These are phyloP conservation scores for Microctonus hyperodae DNA, from an alignment of 2,888 invertebrate species.

Conservation along the genomic window DNA sequence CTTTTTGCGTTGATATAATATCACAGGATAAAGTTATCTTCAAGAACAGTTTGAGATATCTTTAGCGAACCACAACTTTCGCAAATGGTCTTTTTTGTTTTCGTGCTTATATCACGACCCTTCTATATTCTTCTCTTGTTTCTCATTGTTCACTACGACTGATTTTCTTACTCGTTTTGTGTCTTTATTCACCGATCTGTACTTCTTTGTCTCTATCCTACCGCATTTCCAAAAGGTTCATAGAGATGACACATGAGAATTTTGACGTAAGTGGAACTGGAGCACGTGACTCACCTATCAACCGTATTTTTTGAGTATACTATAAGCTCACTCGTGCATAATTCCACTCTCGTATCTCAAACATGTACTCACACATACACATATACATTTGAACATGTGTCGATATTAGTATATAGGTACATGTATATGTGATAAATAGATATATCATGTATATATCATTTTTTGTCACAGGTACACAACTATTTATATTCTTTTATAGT, in stretches of 20 bases:
- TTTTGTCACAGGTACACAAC: too few relatives aligned
- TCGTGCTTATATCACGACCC: slow-evolving; percentile 27
- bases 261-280: slow-evolving; percentile 26
- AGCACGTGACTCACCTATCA: slow-evolving; percentile 44
- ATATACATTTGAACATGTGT: too few relatives aligned
- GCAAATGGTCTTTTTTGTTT: slow-evolving; percentile 46
- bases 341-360: too few relatives aligned
- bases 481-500: too few relatives aligned
- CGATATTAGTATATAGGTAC: too few relatives aligned
- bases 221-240: slow-evolving; percentile 4
- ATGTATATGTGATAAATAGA: too few relatives aligned
- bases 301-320: background rate
- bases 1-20: background rate
- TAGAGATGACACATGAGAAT: slow-evolving; percentile 30
- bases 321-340: background rate
- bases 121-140: background rate
- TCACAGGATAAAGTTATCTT: background rate
- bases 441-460: too few relatives aligned
- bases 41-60: background rate
- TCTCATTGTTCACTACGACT: background rate
- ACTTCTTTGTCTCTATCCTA: background rate
- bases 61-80: slow-evolving; percentile 33
- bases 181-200: background rate
- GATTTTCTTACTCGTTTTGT: slow-evolving; percentile 9
- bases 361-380: too few relatives aligned